These are phyloP conservation scores for Gallirallus australis DNA, from an alignment of 2,797 vertebrate genomes.

Conservation along the genomic window DNA sequence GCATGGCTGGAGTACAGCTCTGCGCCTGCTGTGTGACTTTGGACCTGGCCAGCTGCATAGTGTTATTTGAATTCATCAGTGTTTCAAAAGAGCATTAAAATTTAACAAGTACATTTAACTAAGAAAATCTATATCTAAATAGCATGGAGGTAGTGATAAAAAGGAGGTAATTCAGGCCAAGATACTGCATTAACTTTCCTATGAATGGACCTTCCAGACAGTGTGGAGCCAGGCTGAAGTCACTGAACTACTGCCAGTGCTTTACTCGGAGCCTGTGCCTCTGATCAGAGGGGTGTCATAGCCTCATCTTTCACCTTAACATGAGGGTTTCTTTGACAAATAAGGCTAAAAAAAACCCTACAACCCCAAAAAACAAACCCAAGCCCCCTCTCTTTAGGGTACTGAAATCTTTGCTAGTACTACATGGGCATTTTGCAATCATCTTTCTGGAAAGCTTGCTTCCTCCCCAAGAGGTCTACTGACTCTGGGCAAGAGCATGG, in stretches of 20 bases:
- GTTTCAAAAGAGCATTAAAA: conserved; percentile 66
- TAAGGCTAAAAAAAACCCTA: not conserved
- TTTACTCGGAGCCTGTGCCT: not conserved
- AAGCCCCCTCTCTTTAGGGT: fast-evolving
- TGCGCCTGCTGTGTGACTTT: not conserved
- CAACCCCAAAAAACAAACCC: fast-evolving
- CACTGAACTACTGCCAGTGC: conserved; percentile 14
- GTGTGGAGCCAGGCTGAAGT: not conserved
- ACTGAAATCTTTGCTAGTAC: not conserved
- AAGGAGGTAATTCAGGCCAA: conserved; percentile 59
- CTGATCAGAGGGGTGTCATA: fast-evolving
- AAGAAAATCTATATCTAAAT: conserved; percentile 63
- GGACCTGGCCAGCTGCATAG: not conserved
- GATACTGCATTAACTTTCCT: conserved; percentile 47
- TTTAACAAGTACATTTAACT: conserved; percentile 66
- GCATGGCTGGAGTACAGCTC: not conserved
- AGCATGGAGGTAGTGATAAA: conserved; percentile 57
- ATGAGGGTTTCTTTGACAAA: not conserved
- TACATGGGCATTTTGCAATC: not conserved
- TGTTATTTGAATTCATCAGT: conserved; percentile 34
- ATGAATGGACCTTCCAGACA: conserved; percentile 56
- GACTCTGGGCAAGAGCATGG: not conserved
- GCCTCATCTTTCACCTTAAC: not conserved
- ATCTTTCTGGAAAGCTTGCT: not conserved
- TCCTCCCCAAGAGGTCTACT: not conserved